phyloP scores from a whole-genome alignment of 1,140 invertebrate genomes.

The Danaus plexippus region DNA sequence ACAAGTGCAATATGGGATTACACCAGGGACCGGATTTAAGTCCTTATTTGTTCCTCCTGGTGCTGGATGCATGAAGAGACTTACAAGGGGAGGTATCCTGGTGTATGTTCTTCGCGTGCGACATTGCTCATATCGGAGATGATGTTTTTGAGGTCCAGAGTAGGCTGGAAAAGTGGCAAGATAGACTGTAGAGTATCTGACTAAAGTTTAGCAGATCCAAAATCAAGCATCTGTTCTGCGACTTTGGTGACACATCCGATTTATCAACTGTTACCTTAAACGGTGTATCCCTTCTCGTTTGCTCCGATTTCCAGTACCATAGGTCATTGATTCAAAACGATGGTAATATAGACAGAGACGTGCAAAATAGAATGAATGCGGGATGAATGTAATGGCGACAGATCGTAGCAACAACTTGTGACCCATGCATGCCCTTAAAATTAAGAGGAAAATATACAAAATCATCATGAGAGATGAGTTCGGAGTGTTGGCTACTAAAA shows the following conservation, averaged over 20 bases:
- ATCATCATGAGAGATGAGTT: slow-evolving; percentile 12
- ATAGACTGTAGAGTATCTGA: slow-evolving; percentile 14
- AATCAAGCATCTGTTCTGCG: slow-evolving; percentile 21
- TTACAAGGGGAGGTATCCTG: slow-evolving; percentile 23
- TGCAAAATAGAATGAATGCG: too few relatives aligned
- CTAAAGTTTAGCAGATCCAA: slow-evolving; percentile 19
- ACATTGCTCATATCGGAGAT: slow-evolving; percentile 20
- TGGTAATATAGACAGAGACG: slow-evolving; percentile 14
- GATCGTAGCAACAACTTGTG: slow-evolving; percentile 15
- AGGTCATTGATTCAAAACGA: slow-evolving; percentile 17
- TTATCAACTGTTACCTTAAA: slow-evolving; percentile 8
- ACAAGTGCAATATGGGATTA: too few relatives aligned
- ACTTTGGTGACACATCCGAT: too few relatives aligned
- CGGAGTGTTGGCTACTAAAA: slow-evolving; percentile 14
- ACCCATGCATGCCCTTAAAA: slow-evolving; percentile 13
- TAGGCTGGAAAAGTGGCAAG: background rate
- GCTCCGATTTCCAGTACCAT: slow-evolving; percentile 19
- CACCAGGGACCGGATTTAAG: slow-evolving; percentile 26
- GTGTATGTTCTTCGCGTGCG: slow-evolving; percentile 26
- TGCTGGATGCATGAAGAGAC: slow-evolving; percentile 24
- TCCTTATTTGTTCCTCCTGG: slow-evolving; percentile 19
- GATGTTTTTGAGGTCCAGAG: slow-evolving; percentile 13
- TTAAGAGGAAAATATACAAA: slow-evolving; percentile 16
- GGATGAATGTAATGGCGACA: too few relatives aligned
- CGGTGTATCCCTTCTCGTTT: slow-evolving; percentile 13